Base-by-base conservation (phyloP, 1,140 invertebrate genomes). In the Dufourea novaeangliae region DNA sequence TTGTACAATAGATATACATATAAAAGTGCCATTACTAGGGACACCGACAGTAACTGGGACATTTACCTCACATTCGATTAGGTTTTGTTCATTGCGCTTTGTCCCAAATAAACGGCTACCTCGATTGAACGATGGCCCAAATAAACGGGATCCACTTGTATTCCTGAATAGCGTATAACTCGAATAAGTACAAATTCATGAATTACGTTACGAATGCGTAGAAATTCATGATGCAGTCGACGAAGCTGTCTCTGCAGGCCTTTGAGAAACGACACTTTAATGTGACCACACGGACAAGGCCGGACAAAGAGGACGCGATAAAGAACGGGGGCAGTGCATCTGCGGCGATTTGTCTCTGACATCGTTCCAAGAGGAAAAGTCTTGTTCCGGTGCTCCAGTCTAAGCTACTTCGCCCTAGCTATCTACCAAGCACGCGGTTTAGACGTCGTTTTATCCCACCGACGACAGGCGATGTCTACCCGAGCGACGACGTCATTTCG, bases 311-410 rank as follows among this genome's bases (percentile, higher is more conserved):
- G 63, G 4, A n/a, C 20, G 14, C 70, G 76, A 59, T 50, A 52
- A 67, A 34, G 78, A 66, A 70, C n/a, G 29, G 46, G 41, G 63
- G 7, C 57, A 64, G 50, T 37, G 29, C 63, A 73, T 82, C 79
- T 64, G 80, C 57, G 14, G 44, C 78, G 76, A 82, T 83, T 83
- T 82, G 75, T 82, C 79, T 78, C 52, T 82, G 74, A 73, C 62
- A 72, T 72, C 73, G 81, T 72, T 82, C 69, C 46, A 34, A 62
- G 44, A 68, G 27, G 69, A 78, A 46, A 82, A 82, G 63, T 82
- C 81, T 83, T 73, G 68, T 83, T 78, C 80, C 62, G 62, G 64
- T 70, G 39, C 72, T 82, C 37, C 10, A 25, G 57, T 46, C 75
- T 73, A 83, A 83, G 50, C 68, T 82, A 61, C 79, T 81, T 70